phyloP scores from a whole-genome alignment of 2,113 vertebrate species.

The Mohoua ochrocephala region DNA sequence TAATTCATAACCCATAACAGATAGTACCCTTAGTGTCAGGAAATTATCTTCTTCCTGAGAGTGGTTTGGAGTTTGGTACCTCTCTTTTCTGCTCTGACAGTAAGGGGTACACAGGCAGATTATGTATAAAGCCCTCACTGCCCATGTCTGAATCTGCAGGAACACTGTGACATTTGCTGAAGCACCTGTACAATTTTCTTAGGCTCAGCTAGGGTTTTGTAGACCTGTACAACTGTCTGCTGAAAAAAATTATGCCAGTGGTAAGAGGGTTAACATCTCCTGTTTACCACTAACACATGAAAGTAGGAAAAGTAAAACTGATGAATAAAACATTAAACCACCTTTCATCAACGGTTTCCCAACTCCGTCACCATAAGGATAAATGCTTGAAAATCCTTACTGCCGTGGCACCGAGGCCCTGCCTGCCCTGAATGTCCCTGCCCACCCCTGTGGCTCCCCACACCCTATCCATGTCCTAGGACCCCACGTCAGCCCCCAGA shows the following conservation, averaged over 20 bases:
- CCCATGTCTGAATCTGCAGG: background rate
- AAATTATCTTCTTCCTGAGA: background rate
- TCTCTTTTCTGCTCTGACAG: background rate
- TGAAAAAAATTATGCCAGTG: background rate
- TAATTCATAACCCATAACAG: background rate
- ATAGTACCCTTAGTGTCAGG: background rate
- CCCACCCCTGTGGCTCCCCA: fast-evolving
- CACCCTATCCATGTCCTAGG: background rate
- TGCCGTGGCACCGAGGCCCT: background rate
- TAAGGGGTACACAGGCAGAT: background rate
- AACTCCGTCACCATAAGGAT: background rate
- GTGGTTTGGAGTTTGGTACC: background rate
- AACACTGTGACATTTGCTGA: background rate
- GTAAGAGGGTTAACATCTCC: background rate
- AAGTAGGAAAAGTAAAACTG: background rate
- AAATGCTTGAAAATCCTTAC: background rate
- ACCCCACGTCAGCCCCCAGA: background rate
- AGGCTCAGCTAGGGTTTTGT: background rate
- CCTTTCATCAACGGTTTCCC: background rate
- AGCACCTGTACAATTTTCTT: background rate
- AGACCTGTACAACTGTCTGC: background rate
- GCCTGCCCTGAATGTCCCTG: background rate
- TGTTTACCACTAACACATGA: background rate
- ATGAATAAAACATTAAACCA: background rate
- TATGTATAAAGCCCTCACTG: background rate